phyloP scores from a whole-genome alignment of 2,888 invertebrate genomes.

The Ethmia dodecea region DNA sequence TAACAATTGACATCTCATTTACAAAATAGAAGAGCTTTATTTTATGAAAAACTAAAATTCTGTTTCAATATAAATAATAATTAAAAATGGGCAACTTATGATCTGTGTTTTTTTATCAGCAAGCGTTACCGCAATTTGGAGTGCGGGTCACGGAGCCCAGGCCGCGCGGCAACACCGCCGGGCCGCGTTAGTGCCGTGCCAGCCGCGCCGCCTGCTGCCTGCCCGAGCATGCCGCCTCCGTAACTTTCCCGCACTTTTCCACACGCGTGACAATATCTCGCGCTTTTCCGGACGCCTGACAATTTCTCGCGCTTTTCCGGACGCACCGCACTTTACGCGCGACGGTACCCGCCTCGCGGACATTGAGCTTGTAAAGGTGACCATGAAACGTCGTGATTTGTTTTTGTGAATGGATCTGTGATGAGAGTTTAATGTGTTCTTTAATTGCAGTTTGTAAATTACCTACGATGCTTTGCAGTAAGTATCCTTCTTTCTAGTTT shows the following conservation, averaged over 20 bases:
- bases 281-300: conserved; percentile 15
- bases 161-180: conserved; percentile 34
- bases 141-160: conserved; percentile 13
- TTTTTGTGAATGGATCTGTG: conserved; percentile 13
- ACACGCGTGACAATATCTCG: conserved; percentile 25
- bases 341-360: conserved; percentile 2
- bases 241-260: conserved; percentile 47
- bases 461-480: too few relatives aligned
- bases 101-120: too few relatives aligned
- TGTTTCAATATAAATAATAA: too few relatives aligned
- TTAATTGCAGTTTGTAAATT: conserved; percentile 7
- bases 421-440: conserved; percentile 12
- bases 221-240: conserved; percentile 15
- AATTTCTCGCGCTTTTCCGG: conserved; percentile 47
- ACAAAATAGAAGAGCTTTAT: too few relatives aligned
- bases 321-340: conserved; percentile 23
- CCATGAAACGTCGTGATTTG: conserved; percentile 14
- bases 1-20: too few relatives aligned
- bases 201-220: conserved; percentile 39
- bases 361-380: conserved; percentile 6
- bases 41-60: too few relatives aligned
- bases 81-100: too few relatives aligned
- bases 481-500: too few relatives aligned
- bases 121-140: too few relatives aligned
- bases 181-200: conserved; percentile 48